Evolutionary conservation across 1,140 invertebrate species (phyloP).

Genomic region (Sinonovacula constricta): DNA sequence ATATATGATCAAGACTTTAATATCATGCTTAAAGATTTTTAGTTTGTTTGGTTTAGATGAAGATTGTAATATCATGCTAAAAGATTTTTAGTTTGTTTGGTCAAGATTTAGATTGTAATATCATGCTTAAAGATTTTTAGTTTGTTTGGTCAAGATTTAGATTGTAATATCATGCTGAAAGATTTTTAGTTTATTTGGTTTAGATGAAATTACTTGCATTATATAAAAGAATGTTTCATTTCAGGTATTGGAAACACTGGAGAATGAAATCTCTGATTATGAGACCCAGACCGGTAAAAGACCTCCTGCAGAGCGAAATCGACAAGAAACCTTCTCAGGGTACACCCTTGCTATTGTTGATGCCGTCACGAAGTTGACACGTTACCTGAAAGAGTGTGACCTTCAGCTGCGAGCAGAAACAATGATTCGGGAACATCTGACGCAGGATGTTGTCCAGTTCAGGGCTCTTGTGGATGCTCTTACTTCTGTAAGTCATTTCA

Average conservation of each 20-base stretch:
- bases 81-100: no score
- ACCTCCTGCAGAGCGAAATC: conserved; percentile 58
- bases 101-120: no score
- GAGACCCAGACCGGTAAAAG: conserved; percentile 68
- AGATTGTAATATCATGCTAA: no score
- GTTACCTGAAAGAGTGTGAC: conserved; percentile 75
- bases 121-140: no score
- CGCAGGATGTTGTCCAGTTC: conserved; percentile 71
- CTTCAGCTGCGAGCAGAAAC: conserved; percentile 66
- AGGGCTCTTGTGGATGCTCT: conserved; percentile 69
- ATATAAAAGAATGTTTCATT: no score
- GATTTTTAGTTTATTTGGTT: no score
- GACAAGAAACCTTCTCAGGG: conserved; percentile 71
- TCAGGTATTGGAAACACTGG: conserved; percentile 69
- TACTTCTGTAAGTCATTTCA: conserved; percentile 68
- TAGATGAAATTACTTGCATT: no score
- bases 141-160: no score
- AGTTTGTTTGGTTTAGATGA: no score
- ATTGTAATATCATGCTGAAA: no score
- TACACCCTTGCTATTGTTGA: conserved; percentile 74
- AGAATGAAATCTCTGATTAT: conserved; percentile 71
- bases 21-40: no score
- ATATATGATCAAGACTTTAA: no score
- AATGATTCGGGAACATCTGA: conserved; percentile 71
- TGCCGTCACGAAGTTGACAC: conserved; percentile 69